These are phyloP conservation scores for Arothron firmamentum DNA, from an alignment of 2,113 vertebrate genomes.

Conservation along the genomic window DNA sequence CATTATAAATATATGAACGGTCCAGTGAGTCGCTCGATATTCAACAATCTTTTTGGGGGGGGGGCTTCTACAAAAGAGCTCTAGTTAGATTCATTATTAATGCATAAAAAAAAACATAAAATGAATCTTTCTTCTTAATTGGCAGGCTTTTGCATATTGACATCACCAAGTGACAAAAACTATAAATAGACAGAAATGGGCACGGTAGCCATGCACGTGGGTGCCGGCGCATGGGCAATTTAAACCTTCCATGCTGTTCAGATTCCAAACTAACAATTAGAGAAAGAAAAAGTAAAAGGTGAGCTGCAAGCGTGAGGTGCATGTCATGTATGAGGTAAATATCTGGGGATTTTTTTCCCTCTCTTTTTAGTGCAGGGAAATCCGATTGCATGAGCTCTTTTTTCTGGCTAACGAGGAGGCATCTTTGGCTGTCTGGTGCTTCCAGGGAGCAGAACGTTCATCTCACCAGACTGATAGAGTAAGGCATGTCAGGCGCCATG, in stretches of 20 bases:
- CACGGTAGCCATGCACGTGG: slow-evolving; percentile 19
- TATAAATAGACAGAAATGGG: slow-evolving; percentile 40
- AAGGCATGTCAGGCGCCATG: slow-evolving; percentile 45
- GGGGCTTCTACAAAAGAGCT: slow-evolving; percentile 11
- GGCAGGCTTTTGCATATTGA: slow-evolving; percentile 32
- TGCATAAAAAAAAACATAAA: not conserved
- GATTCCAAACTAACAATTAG: slow-evolving; percentile 27
- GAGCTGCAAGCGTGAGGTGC: slow-evolving; percentile 27
- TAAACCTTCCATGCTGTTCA: slow-evolving; percentile 44
- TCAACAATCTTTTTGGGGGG: no score
- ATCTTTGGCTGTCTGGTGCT: slow-evolving; percentile 32
- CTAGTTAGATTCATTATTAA: slow-evolving; percentile 15
- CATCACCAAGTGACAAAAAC: slow-evolving; percentile 11
- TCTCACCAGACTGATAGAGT: slow-evolving; percentile 32
- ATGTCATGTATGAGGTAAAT: slow-evolving; percentile 48
- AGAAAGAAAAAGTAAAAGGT: slow-evolving; percentile 32
- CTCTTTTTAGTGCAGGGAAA: slow-evolving; percentile 35
- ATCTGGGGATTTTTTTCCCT: slow-evolving; percentile 32
- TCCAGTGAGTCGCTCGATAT: slow-evolving; percentile 2
- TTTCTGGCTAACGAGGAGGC: slow-evolving; percentile 48
- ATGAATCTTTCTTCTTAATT: slow-evolving; percentile 42
- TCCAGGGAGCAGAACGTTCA: slow-evolving; percentile 22
- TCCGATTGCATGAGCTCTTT: slow-evolving; percentile 57
- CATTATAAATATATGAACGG: slow-evolving; percentile 5
- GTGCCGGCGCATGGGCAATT: slow-evolving; percentile 35